phyloP scores from a whole-genome alignment of 2,113 vertebrate species.

The Cyanoramphus novaezelandiae region DNA sequence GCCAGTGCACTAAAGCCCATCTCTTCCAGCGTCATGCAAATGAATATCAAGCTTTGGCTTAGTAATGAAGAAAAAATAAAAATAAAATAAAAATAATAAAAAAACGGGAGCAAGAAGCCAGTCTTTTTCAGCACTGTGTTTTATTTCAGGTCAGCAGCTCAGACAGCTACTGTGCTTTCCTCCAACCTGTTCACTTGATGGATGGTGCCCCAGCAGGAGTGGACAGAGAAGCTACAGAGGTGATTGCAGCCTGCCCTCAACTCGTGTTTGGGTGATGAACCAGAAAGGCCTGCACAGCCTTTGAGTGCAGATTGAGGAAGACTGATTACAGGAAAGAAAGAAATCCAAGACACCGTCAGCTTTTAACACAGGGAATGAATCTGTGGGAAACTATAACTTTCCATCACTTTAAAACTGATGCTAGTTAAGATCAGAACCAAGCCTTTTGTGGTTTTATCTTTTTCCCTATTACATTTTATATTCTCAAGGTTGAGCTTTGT shows the following conservation, averaged over 20 bases:
- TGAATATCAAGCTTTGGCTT: background rate
- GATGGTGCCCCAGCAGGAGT: slow-evolving; percentile 1
- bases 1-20: fast-evolving
- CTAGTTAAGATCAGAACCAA: background rate
- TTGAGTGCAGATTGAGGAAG: background rate
- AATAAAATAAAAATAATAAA: background rate
- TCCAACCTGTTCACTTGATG: slow-evolving; percentile 16
- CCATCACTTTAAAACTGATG: background rate
- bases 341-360: background rate
- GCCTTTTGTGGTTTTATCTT: background rate
- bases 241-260: slow-evolving; percentile 15
- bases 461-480: background rate
- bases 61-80: background rate
- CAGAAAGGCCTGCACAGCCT: background rate
- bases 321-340: background rate
- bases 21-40: background rate
- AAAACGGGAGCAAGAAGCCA: fast-evolving
- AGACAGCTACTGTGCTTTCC: background rate
- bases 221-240: slow-evolving; percentile 20
- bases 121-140: background rate
- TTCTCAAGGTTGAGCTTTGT: background rate
- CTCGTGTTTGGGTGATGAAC: slow-evolving; percentile 36
- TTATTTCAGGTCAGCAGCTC: slow-evolving; percentile 31
- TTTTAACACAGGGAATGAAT: background rate
- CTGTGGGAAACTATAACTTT: background rate